These are phyloP conservation scores for Philopotamus ludificatus DNA, from an alignment of 1,140 invertebrate species.

Conservation along the genomic window DNA sequence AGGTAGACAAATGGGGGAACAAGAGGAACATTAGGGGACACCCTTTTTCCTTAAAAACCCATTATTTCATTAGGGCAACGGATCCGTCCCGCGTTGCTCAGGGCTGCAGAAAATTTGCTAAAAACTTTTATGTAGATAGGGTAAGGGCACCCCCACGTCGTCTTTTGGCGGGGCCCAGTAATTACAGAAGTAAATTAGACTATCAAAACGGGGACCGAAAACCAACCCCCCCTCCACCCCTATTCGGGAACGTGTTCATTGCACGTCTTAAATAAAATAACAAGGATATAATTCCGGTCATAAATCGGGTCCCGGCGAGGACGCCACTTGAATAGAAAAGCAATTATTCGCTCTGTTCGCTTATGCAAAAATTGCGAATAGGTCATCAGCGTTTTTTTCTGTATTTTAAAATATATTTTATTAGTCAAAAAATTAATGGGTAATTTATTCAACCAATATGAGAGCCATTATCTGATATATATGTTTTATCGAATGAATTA, in stretches of 20 bases:
- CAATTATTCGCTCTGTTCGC: constrained; percentile 53
- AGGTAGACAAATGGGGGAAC: neutral
- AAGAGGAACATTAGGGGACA: constrained; percentile 19
- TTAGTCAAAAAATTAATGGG: neutral
- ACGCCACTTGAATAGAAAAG: constrained; percentile 56
- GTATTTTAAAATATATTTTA: neutral
- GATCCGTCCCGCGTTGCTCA: constrained; percentile 19
- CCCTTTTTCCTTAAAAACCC: constrained; percentile 26
- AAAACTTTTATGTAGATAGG: constrained; percentile 16
- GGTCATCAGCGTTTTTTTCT: neutral
- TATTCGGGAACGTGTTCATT: constrained; percentile 19
- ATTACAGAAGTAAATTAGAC: constrained; percentile 42
- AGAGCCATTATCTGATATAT: constrained; percentile 7
- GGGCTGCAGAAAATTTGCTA: constrained; percentile 32
- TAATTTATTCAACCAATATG: no score
- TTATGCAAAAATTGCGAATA: constrained; percentile 6
- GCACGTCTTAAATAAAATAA: constrained; percentile 54
- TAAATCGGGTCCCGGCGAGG: constrained; percentile 47
- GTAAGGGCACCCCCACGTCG: constrained; percentile 5
- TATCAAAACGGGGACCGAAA: constrained; percentile 33
- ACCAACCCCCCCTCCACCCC: constrained; percentile 13
- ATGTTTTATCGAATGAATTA: neutral
- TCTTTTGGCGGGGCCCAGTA: constrained; percentile 29
- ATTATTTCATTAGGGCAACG: constrained; percentile 25
- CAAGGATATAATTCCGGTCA: constrained; percentile 57